phyloP scores from a whole-genome alignment of 2,888 invertebrate species.

The Tridacna crocea region DNA sequence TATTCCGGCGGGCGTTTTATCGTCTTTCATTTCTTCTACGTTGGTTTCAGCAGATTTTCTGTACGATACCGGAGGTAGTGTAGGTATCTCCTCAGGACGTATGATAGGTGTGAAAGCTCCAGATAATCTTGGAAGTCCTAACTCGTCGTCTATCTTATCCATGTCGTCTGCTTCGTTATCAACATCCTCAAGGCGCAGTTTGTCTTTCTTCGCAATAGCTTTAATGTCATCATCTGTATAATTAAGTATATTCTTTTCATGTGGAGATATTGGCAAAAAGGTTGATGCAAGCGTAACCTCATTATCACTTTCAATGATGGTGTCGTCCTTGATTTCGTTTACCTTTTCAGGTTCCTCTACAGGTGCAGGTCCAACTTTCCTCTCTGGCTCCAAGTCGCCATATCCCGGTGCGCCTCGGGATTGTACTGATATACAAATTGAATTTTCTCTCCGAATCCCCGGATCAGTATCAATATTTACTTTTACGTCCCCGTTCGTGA shows the following conservation, averaged over 20 bases:
- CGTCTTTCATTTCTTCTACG: conserved; percentile 20
- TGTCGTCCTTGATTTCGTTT: conserved; percentile 47
- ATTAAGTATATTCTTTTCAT: conserved; percentile 49
- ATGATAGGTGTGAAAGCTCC: conserved; percentile 57
- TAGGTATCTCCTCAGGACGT: conserved; percentile 34
- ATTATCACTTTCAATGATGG: conserved; percentile 50
- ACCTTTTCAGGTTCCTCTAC: conserved; percentile 62
- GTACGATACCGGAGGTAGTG: conserved; percentile 46
- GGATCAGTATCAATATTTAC: conserved; percentile 47
- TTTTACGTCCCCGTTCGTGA: conserved; percentile 54
- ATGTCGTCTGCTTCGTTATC: conserved; percentile 51
- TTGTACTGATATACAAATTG: conserved; percentile 55
- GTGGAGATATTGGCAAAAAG: conserved; percentile 56
- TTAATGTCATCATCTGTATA: conserved; percentile 55
- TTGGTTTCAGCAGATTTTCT: conserved; percentile 38
- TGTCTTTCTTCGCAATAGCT: conserved; percentile 45
- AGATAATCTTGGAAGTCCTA: conserved; percentile 58
- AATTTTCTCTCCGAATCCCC: conserved; percentile 54
- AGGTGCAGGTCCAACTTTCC: conserved; percentile 43
- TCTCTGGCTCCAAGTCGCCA: conserved; percentile 34
- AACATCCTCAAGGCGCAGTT: conserved; percentile 19
- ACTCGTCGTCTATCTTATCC: conserved; percentile 61
- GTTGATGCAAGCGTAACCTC: conserved; percentile 55
- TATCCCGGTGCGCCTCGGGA: conserved; percentile 53
- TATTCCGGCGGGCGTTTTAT: conserved; percentile 45